Percentiles rank a stretch among this genome's conserved stretches.
These are phyloP conservation scores for Corbicula japonica DNA, from an alignment of 2,888 invertebrate species.

Conservation along the genomic window DNA sequence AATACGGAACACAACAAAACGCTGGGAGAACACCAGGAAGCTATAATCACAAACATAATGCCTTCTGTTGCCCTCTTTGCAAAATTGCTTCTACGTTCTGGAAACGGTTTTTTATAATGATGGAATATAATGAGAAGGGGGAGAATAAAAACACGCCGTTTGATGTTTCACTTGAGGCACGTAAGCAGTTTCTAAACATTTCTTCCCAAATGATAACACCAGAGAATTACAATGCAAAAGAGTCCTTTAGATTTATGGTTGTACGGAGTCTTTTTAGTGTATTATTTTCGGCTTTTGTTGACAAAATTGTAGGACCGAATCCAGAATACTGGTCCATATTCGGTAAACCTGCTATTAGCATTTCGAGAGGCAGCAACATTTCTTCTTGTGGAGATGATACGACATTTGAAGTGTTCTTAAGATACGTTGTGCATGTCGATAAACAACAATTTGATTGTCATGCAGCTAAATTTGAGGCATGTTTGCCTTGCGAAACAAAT, in stretches of 20 bases:
- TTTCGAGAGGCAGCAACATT: neutral
- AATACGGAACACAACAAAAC: too few species aligned
- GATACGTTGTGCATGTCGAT: conserved; percentile 8
- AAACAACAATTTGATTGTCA: conserved; percentile 35
- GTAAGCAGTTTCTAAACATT: conserved; percentile 15
- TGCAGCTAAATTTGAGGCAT: conserved; percentile 27
- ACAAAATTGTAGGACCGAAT: conserved; percentile 52
- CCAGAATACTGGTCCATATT: too few species aligned
- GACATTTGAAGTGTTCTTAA: conserved; percentile 39
- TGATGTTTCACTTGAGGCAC: conserved; percentile 30
- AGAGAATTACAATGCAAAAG: too few species aligned
- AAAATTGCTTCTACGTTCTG: conserved; percentile 54
- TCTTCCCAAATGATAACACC: neutral
- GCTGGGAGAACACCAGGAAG: conserved; percentile 11
- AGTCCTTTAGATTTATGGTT: conserved; percentile 41
- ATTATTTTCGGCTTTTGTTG: conserved; percentile 41
- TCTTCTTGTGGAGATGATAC: conserved; percentile 31
- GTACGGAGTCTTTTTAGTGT: conserved; percentile 40
- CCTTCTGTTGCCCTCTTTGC: conserved; percentile 50
- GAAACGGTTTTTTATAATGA: conserved; percentile 51
- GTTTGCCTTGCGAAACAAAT: conserved; percentile 33
- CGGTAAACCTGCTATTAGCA: neutral
- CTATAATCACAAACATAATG: conserved; percentile 11
- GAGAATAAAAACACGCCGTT: conserved; percentile 5
- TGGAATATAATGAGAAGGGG: conserved; percentile 1